Evolutionary conservation across 2,797 vertebrate species (phyloP), one percentile per base, ranked within the genome.

Genomic region (Platalea minor): DNA sequence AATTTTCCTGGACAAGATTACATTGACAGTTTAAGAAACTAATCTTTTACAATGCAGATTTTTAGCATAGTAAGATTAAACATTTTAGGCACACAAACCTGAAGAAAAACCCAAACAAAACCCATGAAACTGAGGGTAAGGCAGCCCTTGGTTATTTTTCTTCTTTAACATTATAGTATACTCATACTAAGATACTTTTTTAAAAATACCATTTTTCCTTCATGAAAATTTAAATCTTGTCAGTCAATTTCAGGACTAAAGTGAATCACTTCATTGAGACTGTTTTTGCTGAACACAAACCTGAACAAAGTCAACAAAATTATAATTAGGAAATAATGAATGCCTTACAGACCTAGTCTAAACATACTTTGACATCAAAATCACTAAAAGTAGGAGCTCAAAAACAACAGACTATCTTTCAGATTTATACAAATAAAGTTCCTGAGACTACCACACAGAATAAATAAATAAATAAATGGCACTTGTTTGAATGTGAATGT

Each of bases 261-360:
- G 69, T 60, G n/a, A 39, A 94, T 89, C 64, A 65, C 45, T 91
- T 95, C 69, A 92, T 9, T 64, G 61, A 57, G 51, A 50, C 53
- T 51, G 24, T 77, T 97, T 91, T 95, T 21, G 63, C 37, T 73
- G 35, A 97, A 93, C 16, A 85, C 19, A 97, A 93, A 70, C 53
- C 54, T 92, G 41, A 41, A 41, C 41, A 41, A 41, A 97, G 81
- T 97, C 92, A 97, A 95, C 17, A 87, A 63, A 85, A 95, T 86
- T 94, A 94, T 95, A 97, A 96, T 97, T 97, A 97, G 5, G 45
- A 97, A 96, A 93, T 93, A 96, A 95, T 89, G 35, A 96, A 92
- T 92, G 85, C 59, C 79, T 96, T 86, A 89, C 2, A 3, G 74
- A 96, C 35, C 35, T 81, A 90, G 83, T 91, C 85, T 97, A 96